phyloP scores from a whole-genome alignment of 2,888 invertebrate genomes.

The Cataglyphis cursor region DNA sequence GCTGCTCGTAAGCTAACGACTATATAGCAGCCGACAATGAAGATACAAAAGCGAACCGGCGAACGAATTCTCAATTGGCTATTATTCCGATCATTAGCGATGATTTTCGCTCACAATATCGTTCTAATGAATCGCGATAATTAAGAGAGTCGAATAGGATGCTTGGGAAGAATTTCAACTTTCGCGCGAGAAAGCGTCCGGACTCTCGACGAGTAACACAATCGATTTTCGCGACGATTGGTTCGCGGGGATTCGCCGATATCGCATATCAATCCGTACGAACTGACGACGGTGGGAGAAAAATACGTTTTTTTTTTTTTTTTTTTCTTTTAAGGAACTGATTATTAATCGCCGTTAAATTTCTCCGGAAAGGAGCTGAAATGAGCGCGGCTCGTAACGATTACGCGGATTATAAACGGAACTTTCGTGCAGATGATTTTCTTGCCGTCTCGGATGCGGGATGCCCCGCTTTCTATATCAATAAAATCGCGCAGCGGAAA shows the following conservation, averaged over 20 bases:
- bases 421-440: conserved; percentile 41
- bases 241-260: not conserved
- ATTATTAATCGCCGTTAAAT: conserved; percentile 8
- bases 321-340: not conserved
- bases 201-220: not conserved
- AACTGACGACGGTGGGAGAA: not conserved
- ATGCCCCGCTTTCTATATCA: conserved; percentile 55
- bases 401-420: conserved; percentile 12
- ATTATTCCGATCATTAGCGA: conserved; percentile 55
- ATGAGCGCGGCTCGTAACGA: conserved; percentile 22
- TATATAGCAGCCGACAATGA: conserved; percentile 36
- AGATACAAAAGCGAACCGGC: conserved; percentile 44
- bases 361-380: not conserved
- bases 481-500: conserved; percentile 52
- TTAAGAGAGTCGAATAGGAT: conserved; percentile 18
- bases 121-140: conserved; percentile 53
- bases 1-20: conserved; percentile 28
- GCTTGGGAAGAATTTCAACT: conserved; percentile 51
- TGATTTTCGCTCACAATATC: conserved; percentile 55
- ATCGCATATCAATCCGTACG: not conserved
- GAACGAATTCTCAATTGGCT: conserved; percentile 46
- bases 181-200: conserved; percentile 49
- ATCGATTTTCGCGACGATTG: conserved; percentile 19
- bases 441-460: conserved; percentile 21
- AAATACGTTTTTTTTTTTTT: too few relatives aligned